phyloP scores from a whole-genome alignment of 2,888 invertebrate species.

The Scrobipalpa costella region DNA sequence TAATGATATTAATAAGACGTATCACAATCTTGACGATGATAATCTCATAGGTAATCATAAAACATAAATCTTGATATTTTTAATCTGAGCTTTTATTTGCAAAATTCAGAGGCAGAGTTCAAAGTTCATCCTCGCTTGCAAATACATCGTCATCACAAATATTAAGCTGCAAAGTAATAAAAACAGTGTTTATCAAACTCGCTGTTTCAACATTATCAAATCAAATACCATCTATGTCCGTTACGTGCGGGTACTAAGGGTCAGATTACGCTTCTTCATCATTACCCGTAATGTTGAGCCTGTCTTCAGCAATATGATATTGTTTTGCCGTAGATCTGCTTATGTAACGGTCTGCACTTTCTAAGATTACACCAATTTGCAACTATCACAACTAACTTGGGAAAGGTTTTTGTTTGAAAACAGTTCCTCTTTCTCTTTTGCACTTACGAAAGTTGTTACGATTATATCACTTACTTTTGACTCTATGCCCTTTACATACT shows the following conservation, averaged over 20 bases:
- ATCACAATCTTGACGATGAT: too few species aligned
- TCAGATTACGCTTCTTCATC: slow-evolving; percentile 19
- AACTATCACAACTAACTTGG: background rate
- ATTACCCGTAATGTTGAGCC: slow-evolving; percentile 6
- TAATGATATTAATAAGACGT: background rate
- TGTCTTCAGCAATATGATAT: slow-evolving; percentile 12
- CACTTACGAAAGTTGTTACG: background rate
- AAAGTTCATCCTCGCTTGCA: slow-evolving; percentile 4
- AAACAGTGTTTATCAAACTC: background rate
- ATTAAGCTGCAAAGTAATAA: background rate
- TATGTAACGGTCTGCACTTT: slow-evolving; percentile 17
- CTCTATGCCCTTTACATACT: background rate
- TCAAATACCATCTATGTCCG: background rate
- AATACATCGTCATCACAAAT: background rate
- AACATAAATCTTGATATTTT: too few species aligned
- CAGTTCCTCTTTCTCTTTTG: background rate
- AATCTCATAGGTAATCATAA: too few species aligned
- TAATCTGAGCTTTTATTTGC: background rate
- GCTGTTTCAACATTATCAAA: background rate
- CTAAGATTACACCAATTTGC: background rate
- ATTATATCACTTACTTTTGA: background rate
- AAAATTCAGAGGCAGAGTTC: background rate
- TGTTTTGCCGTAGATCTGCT: slow-evolving; percentile 10
- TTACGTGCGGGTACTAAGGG: slow-evolving; percentile 8
- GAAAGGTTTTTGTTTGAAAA: background rate